phyloP scores from a whole-genome alignment of 2,113 vertebrate species.

The Marcusenius ussheri region DNA sequence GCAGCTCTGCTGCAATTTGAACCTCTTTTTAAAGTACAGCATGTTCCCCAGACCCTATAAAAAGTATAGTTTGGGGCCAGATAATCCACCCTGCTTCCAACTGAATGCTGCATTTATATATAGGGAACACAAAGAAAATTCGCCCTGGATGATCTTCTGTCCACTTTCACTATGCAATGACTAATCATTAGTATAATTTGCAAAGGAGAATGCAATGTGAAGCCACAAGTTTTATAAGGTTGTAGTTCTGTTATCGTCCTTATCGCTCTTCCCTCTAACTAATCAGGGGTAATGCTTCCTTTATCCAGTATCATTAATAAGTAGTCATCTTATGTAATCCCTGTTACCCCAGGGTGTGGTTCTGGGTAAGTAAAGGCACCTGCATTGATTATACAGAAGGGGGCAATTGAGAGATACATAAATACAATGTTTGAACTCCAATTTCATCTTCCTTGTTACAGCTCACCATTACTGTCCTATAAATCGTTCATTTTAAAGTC shows the following conservation, averaged over 20 bases:
- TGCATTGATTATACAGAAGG: background rate
- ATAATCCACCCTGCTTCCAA: background rate
- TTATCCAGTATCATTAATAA: background rate
- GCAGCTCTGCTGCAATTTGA: background rate
- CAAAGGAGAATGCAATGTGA: background rate
- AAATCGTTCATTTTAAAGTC: background rate
- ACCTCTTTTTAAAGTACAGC: background rate
- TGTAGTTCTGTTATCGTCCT: background rate
- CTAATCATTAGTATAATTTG: background rate
- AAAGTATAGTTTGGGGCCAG: background rate
- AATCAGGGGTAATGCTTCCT: background rate
- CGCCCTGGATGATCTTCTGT: background rate
- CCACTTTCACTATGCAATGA: background rate
- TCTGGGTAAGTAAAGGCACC: background rate
- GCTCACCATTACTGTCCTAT: background rate
- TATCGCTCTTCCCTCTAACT: background rate
- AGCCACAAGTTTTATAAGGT: background rate
- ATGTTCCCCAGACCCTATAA: background rate
- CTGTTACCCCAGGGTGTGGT: background rate
- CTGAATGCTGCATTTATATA: background rate
- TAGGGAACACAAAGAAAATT: background rate
- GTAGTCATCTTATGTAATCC: background rate
- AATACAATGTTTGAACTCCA: background rate
- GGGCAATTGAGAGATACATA: background rate
- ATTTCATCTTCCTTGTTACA: background rate